Base-by-base conservation (phyloP, 2,888 invertebrate genomes). In the Candidula unifasciata region DNA sequence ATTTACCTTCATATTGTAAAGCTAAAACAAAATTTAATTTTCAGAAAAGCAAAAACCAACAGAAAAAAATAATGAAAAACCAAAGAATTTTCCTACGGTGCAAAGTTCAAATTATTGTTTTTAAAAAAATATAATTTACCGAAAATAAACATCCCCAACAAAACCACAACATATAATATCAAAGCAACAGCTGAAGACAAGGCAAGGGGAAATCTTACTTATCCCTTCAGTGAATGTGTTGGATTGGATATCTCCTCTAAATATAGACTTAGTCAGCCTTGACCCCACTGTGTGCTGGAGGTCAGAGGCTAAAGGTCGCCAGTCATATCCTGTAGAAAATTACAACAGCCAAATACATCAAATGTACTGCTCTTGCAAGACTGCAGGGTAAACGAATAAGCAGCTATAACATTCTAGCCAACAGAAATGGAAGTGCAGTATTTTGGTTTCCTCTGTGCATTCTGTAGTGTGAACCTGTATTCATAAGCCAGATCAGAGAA, bases 141-240 rank as follows among this genome's bases (percentile, higher is more conserved):
- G 6, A 37, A 33, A 24, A 6, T 2, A 33, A 3, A 44, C 60
- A 64, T 35, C 5, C 35, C n/a, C 60, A 64, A 64, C 6, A 21
- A 60, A 78, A 79, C 44, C 60, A 79, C 64, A 64, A 79, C 79
- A 68, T 35, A 44, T 44, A 44, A 52, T 68, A 27, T 44, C 37
- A 64, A 79, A 79, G 79, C 79, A 79, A 79, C 79, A 79, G 79
- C 79, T 79, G 79, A 79, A 79, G 79, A 79, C 52, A 66, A 79
- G 27, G 27, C 66, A 79, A 68, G 68, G 52, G 77, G 37, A 68
- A 60, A 27, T 85, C 92, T 89, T 91, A 92, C 92, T 91, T 89
- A 92, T 91, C 87, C 91, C 91, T 64, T 90, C 90, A 89, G 90
- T 91, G 88, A 92, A 91, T 87, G 89, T 89, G 89, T 90, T 89